Evolutionary conservation across 2,113 vertebrate species (phyloP).

Genomic region (Turdus rufiventris): DNA sequence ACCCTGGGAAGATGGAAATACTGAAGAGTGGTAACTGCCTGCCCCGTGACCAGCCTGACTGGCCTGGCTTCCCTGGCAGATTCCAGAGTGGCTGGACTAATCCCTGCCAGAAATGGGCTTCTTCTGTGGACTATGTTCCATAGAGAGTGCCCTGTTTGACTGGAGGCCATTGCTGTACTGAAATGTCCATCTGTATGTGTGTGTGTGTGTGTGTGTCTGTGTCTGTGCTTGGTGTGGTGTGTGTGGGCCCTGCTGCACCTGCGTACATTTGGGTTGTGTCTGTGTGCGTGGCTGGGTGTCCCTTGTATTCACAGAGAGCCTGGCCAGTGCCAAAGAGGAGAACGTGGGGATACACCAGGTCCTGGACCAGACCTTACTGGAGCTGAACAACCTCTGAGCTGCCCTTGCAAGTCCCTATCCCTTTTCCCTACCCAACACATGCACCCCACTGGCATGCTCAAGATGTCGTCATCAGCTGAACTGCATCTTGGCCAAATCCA

Average conservation of each 20-base stretch:
- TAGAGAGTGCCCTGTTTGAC: accelerated
- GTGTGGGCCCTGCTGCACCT: background rate
- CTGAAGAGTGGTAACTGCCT: background rate
- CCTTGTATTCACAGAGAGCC: conserved; percentile 82
- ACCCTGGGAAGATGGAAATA: background rate
- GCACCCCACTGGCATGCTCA: conserved; percentile 18
- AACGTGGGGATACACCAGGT: conserved; percentile 96
- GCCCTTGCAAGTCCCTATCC: background rate
- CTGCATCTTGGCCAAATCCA: conserved; percentile 20
- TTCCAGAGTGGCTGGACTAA: background rate
- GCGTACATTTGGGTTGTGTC: background rate
- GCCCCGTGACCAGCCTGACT: background rate
- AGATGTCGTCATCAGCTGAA: conserved; percentile 10
- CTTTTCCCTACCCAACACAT: conserved; percentile 12
- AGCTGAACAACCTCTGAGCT: conserved; percentile 95
- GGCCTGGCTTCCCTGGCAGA: background rate
- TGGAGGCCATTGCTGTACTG: background rate
- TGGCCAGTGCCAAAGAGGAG: conserved; percentile 94
- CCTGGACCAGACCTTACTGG: conserved; percentile 94
- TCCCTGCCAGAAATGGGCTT: background rate
- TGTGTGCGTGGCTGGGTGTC: background rate
- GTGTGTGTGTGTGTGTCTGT: background rate
- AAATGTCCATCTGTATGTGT: background rate
- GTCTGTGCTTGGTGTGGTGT: background rate
- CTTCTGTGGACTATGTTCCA: background rate